Conservation (phyloP, 2,113 vertebrate species). For the Laticauda colubrina region DNA sequence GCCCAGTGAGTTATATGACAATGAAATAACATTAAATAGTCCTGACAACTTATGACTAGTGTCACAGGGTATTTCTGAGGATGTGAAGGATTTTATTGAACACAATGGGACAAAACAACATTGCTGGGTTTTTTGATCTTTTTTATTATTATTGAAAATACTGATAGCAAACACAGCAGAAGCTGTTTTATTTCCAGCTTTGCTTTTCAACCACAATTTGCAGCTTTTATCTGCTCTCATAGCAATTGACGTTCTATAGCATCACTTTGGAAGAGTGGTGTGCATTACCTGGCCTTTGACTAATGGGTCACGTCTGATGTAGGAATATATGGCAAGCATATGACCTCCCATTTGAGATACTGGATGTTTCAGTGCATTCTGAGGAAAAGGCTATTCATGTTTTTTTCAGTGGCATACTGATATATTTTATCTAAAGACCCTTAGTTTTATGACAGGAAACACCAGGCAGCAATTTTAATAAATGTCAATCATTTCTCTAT, state of each 20-base stretch:
- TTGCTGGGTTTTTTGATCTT: not conserved
- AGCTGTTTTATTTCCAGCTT: not conserved
- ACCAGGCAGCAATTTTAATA: conserved; percentile 23
- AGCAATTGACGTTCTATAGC: not conserved
- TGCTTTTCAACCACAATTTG: not conserved
- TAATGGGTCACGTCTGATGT: not conserved
- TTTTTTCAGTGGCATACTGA: not conserved
- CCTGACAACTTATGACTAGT: not conserved
- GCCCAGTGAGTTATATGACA: not conserved
- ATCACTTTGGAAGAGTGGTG: not conserved
- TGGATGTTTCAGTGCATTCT: not conserved
- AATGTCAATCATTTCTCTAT: conserved; percentile 9
- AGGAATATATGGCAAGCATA: not conserved
- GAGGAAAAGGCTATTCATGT: not conserved
- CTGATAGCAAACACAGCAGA: not conserved
- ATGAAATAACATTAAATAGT: not conserved
- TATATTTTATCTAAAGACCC: not conserved
- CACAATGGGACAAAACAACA: not conserved
- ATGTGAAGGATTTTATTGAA: not conserved
- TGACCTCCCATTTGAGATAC: not conserved
- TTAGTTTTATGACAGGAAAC: conserved; percentile 6
- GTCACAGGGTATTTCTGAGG: not conserved
- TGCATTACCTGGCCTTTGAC: not conserved
- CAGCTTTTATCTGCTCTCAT: not conserved
- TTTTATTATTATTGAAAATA: not conserved